Conservation (phyloP, 2,797 vertebrate species). For the Hemibagrus guttatus region DNA sequence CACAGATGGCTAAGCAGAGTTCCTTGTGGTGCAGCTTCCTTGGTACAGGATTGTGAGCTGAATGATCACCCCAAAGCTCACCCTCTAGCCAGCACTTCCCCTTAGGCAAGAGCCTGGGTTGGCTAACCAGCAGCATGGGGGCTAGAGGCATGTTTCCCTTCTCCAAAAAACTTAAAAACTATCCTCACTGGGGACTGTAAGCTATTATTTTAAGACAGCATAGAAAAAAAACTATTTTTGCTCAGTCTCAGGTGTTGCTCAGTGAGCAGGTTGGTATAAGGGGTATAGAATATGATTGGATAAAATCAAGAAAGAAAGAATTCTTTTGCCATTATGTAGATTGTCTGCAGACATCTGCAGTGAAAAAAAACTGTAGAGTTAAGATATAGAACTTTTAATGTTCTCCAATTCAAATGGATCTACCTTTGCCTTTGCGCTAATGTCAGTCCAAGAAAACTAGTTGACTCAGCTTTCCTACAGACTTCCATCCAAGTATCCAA, state of each 20-base stretch:
- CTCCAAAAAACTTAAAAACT: neutral
- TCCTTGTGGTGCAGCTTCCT: neutral
- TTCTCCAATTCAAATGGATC: neutral
- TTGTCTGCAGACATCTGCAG: neutral
- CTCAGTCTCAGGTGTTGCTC: neutral
- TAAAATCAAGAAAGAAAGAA: neutral
- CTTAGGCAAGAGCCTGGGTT: slow-evolving; percentile 1
- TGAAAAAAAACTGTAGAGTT: neutral
- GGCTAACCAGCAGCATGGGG: neutral
- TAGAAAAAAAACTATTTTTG: neutral
- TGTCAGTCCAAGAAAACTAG: neutral
- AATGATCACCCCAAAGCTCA: slow-evolving; percentile 16
- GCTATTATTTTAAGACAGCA: neutral
- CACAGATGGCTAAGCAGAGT: neutral
- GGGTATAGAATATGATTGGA: neutral
- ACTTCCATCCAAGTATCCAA: neutral
- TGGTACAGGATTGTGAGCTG: neutral
- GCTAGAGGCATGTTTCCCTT: neutral
- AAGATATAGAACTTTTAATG: neutral
- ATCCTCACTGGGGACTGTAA: neutral
- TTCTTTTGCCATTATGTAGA: neutral
- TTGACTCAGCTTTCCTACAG: too few relatives aligned
- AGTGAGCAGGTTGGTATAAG: neutral
- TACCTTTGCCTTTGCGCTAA: neutral
- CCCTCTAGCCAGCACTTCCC: slow-evolving; percentile 3